Evolutionary conservation across 2,797 vertebrate genomes (phyloP).

Genomic region (Molothrus ater): DNA sequence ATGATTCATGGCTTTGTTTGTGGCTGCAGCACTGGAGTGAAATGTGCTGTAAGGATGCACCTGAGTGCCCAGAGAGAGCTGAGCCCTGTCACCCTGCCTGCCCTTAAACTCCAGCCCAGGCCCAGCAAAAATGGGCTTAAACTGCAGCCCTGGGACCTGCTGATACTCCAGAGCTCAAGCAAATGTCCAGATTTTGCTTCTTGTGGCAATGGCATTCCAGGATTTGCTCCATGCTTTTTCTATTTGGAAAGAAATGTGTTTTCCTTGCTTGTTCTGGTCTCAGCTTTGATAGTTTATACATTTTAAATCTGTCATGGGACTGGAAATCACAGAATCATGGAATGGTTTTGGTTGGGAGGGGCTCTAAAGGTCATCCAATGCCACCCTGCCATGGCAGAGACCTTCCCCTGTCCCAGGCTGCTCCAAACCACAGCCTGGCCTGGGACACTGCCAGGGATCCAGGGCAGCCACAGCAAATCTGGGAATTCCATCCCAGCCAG

Average conservation of each 20-base stretch:
- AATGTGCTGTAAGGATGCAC: background rate
- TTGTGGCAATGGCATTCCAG: background rate
- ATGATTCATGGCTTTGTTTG: background rate
- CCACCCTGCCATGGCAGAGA: background rate
- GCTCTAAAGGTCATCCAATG: fast-evolving
- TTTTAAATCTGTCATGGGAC: background rate
- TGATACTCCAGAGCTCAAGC: background rate
- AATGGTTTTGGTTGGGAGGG: background rate
- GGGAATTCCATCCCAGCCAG: background rate
- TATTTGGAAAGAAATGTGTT: background rate
- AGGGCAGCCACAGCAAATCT: background rate
- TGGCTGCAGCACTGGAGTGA: background rate
- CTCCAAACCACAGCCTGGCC: background rate
- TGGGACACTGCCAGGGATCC: background rate
- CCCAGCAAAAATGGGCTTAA: background rate
- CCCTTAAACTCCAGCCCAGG: background rate
- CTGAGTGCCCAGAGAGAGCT: background rate
- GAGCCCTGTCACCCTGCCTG: background rate
- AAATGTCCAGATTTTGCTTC: background rate
- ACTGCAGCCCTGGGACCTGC: background rate
- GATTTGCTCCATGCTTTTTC: background rate
- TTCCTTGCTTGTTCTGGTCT: background rate
- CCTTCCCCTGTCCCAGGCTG: fast-evolving
- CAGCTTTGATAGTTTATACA: background rate
- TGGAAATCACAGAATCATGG: background rate